Evolutionary conservation across 2,113 vertebrate genomes (phyloP).

Genomic region (Smithornis capensis): DNA sequence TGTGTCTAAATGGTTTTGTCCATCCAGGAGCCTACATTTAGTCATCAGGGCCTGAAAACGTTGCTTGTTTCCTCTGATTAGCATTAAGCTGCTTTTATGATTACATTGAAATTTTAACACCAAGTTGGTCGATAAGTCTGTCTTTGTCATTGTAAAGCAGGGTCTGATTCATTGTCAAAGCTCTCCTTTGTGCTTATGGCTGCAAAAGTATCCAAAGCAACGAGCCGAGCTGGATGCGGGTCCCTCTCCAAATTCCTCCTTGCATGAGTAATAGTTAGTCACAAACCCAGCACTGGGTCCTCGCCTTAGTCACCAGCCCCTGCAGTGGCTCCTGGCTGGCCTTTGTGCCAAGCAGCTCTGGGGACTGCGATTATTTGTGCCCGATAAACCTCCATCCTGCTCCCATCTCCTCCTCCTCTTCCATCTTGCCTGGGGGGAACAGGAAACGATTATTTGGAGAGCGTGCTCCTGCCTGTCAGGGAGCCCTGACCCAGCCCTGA

Average conservation of each 20-base stretch:
- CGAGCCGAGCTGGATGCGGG: background rate
- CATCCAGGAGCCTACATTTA: background rate
- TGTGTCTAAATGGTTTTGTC: background rate
- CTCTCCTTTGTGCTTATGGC: conserved; percentile 48
- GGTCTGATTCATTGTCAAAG: conserved; percentile 51
- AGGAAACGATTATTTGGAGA: conserved; percentile 24
- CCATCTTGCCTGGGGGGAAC: background rate
- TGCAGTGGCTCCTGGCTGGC: background rate
- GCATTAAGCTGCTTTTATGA: background rate
- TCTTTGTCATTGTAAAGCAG: conserved; percentile 21
- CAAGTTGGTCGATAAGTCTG: conserved; percentile 6
- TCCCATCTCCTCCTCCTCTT: background rate
- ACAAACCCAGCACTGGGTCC: background rate
- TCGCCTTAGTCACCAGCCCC: conserved; percentile 37
- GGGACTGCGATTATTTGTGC: conserved; percentile 4
- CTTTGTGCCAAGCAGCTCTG: background rate
- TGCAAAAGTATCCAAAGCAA: conserved; percentile 22
- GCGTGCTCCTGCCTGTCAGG: background rate
- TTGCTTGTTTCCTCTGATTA: conserved; percentile 33
- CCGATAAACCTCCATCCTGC: background rate
- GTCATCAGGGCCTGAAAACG: background rate
- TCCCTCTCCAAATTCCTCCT: conserved; percentile 34
- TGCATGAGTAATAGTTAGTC: conserved; percentile 55
- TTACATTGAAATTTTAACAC: conserved; percentile 17
- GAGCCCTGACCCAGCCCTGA: conserved; percentile 45